These are phyloP conservation scores for Caenorhabditis angaria DNA, from an alignment of 2,888 invertebrate genomes.

Conservation along the genomic window DNA sequence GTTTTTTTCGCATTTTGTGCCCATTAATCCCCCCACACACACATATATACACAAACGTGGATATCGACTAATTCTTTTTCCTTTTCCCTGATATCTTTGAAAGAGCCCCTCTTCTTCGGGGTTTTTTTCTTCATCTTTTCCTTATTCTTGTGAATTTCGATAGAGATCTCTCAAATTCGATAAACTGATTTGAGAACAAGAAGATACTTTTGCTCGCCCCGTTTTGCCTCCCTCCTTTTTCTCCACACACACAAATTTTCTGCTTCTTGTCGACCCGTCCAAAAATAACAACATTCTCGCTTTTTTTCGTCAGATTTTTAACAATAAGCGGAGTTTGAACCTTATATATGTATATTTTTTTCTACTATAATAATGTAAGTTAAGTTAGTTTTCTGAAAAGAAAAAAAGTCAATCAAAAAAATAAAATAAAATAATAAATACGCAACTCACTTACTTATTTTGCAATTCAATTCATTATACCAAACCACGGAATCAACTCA, in stretches of 20 bases:
- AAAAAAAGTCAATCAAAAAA: background rate
- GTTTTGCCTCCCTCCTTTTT: background rate
- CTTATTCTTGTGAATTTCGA: background rate
- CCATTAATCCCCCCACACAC: background rate
- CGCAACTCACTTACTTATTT: constrained; percentile 29
- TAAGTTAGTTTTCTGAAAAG: background rate
- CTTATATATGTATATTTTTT: background rate
- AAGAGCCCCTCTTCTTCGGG: no score
- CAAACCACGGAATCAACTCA: constrained; percentile 36
- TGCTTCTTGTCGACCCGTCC: background rate
- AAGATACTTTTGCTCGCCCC: constrained; percentile 4
- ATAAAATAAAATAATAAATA: background rate
- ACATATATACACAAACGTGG: background rate
- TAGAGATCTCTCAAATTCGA: background rate
- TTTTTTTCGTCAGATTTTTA: background rate
- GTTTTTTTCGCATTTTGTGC: background rate
- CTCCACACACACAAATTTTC: background rate
- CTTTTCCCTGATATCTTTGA: background rate
- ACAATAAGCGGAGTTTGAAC: background rate
- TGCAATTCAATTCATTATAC: constrained; percentile 49
- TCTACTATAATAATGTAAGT: no score
- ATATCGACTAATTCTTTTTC: background rate
- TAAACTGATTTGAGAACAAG: constrained; percentile 4
- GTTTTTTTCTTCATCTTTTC: background rate
- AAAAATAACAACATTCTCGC: background rate